Percentiles rank a stretch among this genome's conserved stretches.
Evolutionary conservation across 2,113 vertebrate genomes (phyloP).

Genomic region (Cygnus atratus): DNA sequence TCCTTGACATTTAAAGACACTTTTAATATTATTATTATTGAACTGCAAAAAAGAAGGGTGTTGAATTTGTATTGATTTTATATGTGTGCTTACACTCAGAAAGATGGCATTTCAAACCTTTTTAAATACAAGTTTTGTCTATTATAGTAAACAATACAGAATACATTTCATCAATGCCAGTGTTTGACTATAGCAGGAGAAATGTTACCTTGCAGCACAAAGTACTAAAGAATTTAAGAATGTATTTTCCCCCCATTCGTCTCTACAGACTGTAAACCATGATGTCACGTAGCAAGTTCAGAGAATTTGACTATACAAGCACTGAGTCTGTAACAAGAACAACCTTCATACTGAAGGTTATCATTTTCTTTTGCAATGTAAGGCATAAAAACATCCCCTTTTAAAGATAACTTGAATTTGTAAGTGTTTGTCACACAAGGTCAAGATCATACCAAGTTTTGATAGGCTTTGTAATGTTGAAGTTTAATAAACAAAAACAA

Average conservation of each 20-base stretch:
- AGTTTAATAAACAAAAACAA: not conserved
- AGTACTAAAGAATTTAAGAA: not conserved
- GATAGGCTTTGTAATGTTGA: not conserved
- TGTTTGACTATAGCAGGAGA: not conserved
- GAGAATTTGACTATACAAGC: not conserved
- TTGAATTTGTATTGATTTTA: constrained; percentile 65
- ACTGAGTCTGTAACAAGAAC: not conserved
- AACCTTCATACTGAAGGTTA: not conserved
- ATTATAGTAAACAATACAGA: constrained; percentile 57
- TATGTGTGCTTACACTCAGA: constrained; percentile 50
- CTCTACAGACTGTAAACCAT: not conserved
- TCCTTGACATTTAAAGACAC: constrained; percentile 71
- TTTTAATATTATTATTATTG: constrained; percentile 73
- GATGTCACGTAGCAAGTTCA: not conserved
- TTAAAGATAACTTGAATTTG: not conserved
- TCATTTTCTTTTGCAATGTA: not conserved
- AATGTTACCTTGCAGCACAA: not conserved
- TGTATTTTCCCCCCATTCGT: constrained; percentile 11
- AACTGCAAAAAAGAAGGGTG: constrained; percentile 53
- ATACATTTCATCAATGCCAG: not conserved
- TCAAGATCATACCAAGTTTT: not conserved
- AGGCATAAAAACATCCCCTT: not conserved
- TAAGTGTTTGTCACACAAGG: not conserved
- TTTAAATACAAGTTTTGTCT: constrained; percentile 43
- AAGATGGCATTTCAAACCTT: constrained; percentile 61